Conservation (phyloP, 2,113 vertebrate species). For the Lagenorhynchus albirostris region DNA sequence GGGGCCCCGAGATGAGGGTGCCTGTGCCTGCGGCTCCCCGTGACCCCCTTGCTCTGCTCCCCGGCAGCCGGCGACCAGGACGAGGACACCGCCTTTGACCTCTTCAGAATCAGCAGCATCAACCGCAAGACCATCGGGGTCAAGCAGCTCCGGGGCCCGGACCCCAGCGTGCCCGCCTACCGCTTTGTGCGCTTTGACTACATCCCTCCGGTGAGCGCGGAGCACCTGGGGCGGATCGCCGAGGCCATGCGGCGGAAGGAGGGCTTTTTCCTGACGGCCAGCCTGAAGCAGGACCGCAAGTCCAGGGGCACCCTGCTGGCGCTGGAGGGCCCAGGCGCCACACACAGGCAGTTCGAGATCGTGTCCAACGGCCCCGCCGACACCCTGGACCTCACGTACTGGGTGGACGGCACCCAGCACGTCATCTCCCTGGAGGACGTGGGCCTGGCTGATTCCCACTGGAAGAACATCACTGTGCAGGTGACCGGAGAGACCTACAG, state of each 20-base stretch:
- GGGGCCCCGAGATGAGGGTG: background rate
- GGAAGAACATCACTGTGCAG: slow-evolving; percentile 96
- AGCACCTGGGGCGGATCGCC: slow-evolving; percentile 87
- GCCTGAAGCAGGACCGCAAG: slow-evolving; percentile 90
- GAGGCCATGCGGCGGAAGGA: slow-evolving; percentile 86
- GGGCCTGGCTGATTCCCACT: slow-evolving; percentile 94
- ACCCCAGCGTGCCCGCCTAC: slow-evolving; percentile 87
- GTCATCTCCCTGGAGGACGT: slow-evolving; percentile 93
- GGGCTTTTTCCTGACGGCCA: slow-evolving; percentile 93
- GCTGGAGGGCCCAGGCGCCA: slow-evolving; percentile 85
- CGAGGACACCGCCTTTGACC: slow-evolving; percentile 89
- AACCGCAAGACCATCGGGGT: slow-evolving; percentile 93
- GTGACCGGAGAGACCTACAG: slow-evolving; percentile 91
- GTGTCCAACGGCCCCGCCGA: slow-evolving; percentile 94
- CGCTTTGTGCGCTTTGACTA: slow-evolving; percentile 97
- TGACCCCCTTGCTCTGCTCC: slow-evolving; percentile 6
- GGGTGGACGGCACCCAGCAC: slow-evolving; percentile 88
- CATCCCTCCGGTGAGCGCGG: slow-evolving; percentile 87
- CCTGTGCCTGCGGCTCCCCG: accelerated
- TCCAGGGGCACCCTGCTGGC: slow-evolving; percentile 92
- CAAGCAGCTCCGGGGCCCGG: slow-evolving; percentile 93
- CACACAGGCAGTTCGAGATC: slow-evolving; percentile 92
- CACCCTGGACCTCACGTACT: slow-evolving; percentile 94
- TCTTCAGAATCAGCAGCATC: slow-evolving; percentile 93
- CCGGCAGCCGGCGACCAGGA: slow-evolving; percentile 87